Conservation (phyloP, 2,113 vertebrate species). For the Hippocampus barbouri region DNA sequence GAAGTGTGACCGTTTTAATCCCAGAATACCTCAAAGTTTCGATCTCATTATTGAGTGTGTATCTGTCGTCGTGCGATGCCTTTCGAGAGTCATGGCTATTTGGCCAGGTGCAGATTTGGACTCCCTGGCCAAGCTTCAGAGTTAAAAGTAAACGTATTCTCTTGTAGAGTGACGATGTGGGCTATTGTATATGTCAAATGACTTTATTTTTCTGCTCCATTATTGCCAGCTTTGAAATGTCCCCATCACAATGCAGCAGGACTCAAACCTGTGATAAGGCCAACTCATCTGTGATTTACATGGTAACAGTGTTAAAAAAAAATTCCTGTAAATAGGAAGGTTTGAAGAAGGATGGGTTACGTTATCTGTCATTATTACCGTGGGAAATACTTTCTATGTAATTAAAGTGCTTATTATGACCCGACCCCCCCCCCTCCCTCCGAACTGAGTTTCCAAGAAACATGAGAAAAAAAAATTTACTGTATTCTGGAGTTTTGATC, state of each 20-base stretch:
- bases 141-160: slow-evolving; percentile 23
- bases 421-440: slow-evolving; percentile 13
- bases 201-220: slow-evolving; percentile 19
- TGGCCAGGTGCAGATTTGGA: slow-evolving; percentile 58
- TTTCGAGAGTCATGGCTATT: slow-evolving; percentile 50
- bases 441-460: slow-evolving; percentile 20
- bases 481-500: slow-evolving; percentile 49
- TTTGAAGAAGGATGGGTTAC: slow-evolving; percentile 50
- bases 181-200: slow-evolving; percentile 31
- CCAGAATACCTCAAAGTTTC: slow-evolving; percentile 32
- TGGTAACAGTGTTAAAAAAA: slow-evolving; percentile 50
- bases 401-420: slow-evolving; percentile 58
- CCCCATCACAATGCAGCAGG: slow-evolving; percentile 41
- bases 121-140: slow-evolving; percentile 52
- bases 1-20: slow-evolving; percentile 33
- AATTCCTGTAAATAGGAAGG: slow-evolving; percentile 66
- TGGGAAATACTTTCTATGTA: slow-evolving; percentile 52
- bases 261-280: slow-evolving; percentile 45
- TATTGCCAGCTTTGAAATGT: slow-evolving; percentile 6
- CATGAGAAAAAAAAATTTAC: slow-evolving; percentile 20
- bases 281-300: slow-evolving; percentile 51
- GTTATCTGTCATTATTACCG: slow-evolving; percentile 52
- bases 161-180: slow-evolving; percentile 28
- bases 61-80: slow-evolving; percentile 48
- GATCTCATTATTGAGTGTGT: slow-evolving; percentile 43